phyloP scores from a whole-genome alignment of 2,888 invertebrate genomes.

The Dryadula phaetusa region DNA sequence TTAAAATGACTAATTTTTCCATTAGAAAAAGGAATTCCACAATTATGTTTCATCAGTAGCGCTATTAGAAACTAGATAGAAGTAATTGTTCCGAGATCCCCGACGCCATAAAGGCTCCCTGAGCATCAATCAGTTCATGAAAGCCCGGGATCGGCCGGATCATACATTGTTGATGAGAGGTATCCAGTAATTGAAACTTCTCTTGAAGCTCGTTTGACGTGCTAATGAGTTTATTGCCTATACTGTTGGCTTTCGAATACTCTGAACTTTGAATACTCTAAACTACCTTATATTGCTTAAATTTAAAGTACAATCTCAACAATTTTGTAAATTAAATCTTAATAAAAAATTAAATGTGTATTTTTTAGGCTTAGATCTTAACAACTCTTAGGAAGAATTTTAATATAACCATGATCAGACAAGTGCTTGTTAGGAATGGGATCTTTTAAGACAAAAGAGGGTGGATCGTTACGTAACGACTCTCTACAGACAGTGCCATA shows the following conservation, averaged over 20 bases:
- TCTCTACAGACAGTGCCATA: background rate
- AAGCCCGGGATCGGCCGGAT: conserved; percentile 33
- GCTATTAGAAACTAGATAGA: conserved; percentile 19
- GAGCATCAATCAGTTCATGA: conserved; percentile 35
- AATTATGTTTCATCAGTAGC: conserved; percentile 1
- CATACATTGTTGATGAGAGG: conserved; percentile 45
- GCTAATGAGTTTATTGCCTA: conserved; percentile 28
- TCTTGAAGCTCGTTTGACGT: conserved; percentile 23
- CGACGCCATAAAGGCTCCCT: conserved; percentile 24
- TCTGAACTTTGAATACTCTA: background rate
- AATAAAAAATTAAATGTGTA: background rate
- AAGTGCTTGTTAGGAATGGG: background rate
- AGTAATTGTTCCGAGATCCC: conserved; percentile 21
- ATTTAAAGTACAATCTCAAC: background rate
- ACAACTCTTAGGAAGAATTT: background rate
- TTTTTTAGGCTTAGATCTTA: background rate
- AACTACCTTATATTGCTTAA: background rate
- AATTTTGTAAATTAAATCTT: background rate
- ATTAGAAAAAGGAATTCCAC: background rate
- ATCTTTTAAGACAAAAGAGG: conserved; percentile 16
- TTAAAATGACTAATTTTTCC: background rate
- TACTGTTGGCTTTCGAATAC: conserved; percentile 17
- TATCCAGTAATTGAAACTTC: conserved; percentile 45
- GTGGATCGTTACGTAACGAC: background rate
- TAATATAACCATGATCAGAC: background rate